phyloP scores from a whole-genome alignment of 2,797 vertebrate genomes.

The Syngnathus acus region DNA sequence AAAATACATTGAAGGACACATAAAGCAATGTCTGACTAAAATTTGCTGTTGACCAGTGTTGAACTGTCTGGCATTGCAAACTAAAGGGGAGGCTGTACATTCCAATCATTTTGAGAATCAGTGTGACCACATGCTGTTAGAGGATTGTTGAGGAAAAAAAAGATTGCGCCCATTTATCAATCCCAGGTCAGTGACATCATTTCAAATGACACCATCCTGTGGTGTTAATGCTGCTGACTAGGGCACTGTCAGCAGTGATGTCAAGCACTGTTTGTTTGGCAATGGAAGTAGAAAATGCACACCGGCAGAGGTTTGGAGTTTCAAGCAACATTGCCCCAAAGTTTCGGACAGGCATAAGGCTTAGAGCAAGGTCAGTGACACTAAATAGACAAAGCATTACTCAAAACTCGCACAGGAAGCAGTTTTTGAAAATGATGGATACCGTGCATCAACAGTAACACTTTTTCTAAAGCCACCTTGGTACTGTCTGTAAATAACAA shows the following conservation, averaged over 20 bases:
- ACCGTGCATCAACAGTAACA: too few relatives aligned
- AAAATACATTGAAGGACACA: too few relatives aligned
- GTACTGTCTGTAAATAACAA: not conserved
- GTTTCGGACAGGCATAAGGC: conserved; percentile 13
- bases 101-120: not conserved
- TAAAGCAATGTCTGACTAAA: not conserved
- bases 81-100: not conserved
- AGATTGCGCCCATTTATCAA: conserved; percentile 57
- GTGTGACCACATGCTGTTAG: conserved; percentile 13
- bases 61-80: not conserved
- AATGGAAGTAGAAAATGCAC: conserved; percentile 20
- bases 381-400: not conserved
- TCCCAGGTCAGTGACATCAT: conserved; percentile 46
- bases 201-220: conserved; percentile 46
- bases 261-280: conserved; percentile 29
- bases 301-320: conserved; percentile 21
- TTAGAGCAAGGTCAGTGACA: conserved; percentile 18
- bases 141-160: conserved; percentile 40
- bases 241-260: conserved; percentile 49
- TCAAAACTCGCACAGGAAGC: conserved; percentile 1
- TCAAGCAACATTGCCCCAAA: conserved; percentile 21
- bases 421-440: conserved; percentile 3
- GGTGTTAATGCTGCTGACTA: conserved; percentile 46
- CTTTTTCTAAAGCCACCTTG: not conserved
- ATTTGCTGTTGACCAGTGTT: not conserved